Base-by-base conservation (phyloP, 1,140 invertebrate genomes). In the Procambarus clarkii region DNA sequence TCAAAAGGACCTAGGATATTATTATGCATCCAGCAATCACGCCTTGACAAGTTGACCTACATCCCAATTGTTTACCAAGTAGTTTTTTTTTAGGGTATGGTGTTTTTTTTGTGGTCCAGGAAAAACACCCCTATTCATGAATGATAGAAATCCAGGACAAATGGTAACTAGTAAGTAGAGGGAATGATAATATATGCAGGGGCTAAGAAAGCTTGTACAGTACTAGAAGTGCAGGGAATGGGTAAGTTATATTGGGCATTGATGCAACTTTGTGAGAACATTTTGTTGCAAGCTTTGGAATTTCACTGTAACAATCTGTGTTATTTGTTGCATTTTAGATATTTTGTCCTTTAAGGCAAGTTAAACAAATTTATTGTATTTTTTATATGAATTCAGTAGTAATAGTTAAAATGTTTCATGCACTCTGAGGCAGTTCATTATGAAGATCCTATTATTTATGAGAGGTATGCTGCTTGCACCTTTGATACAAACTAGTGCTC, bases 311-410 rank as follows among this genome's bases (percentile, higher is more conserved):
- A 74, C 69, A 74, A 21, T 34, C 34, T 74, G 11, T 24, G n/a
- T 3, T 34, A 74, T 74, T 34, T 74, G 69, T 74, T 74, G 24
- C 69, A 34, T 74, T 74, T 74, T 74, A 74, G n/a, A 34, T 24
- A 34, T 74, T 34, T 24, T 74, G 24, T 34, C n/a, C n/a, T 34
- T 0, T 9, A 54, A 54, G 50, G 50, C 8, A 54, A 8, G 8
- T 54, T 54, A 9, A 34, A 34, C 34, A 74, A 74, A 9, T 44
- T 18, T 5, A 69, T 11, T 74, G 11, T 82, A 50, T 82, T 82
- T 45, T 81, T 81, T 60, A 46, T 54, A 34, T 71, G 34, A 45
- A 82, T 74, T 82, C 60, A 79, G 54, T 48, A 34, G n/a, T 80
- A 50, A 50, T 58, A 50, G n/a, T 86, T 86, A 64, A 69, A 34